These are phyloP conservation scores for Antechinus flavipes DNA, from an alignment of 2,113 vertebrate species.

Conservation along the genomic window DNA sequence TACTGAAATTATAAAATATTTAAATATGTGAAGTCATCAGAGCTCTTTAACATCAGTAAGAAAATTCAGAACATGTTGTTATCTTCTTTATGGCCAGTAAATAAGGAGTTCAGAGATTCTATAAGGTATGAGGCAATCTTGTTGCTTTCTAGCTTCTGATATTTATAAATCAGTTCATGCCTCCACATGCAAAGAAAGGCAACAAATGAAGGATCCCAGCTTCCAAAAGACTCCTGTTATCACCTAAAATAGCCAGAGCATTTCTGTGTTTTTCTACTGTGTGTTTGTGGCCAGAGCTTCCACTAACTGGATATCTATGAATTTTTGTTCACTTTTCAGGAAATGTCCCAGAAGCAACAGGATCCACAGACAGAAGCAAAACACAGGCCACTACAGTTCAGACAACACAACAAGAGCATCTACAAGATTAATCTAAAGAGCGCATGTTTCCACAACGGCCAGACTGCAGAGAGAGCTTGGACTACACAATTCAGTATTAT, in stretches of 20 bases:
- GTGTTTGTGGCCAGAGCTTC: conserved; percentile 46
- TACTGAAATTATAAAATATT: conserved; percentile 29
- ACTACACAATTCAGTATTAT: conserved; percentile 88
- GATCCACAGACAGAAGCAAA: conserved; percentile 99
- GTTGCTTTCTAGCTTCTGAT: neutral
- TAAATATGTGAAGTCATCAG: conserved; percentile 38
- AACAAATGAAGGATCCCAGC: neutral
- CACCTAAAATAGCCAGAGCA: neutral
- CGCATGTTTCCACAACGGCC: conserved; percentile 89
- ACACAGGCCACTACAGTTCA: conserved; percentile 98
- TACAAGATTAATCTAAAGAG: conserved; percentile 97
- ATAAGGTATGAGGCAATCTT: conserved; percentile 4
- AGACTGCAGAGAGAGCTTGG: conserved; percentile 86
- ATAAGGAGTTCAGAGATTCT: neutral
- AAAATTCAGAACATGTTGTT: neutral
- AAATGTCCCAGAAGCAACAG: conserved; percentile 99
- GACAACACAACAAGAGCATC: conserved; percentile 99
- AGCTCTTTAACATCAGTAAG: conserved; percentile 53
- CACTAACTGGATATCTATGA: conserved; percentile 64
- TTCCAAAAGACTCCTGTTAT: conserved; percentile 10
- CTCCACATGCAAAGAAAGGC: conserved; percentile 8
- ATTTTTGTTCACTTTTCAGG: conserved; percentile 86
- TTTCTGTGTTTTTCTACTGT: conserved; percentile 10
- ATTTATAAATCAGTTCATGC: neutral
- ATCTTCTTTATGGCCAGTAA: neutral